Conservation (phyloP, 2,113 vertebrate species). For the Thermophis baileyi region DNA sequence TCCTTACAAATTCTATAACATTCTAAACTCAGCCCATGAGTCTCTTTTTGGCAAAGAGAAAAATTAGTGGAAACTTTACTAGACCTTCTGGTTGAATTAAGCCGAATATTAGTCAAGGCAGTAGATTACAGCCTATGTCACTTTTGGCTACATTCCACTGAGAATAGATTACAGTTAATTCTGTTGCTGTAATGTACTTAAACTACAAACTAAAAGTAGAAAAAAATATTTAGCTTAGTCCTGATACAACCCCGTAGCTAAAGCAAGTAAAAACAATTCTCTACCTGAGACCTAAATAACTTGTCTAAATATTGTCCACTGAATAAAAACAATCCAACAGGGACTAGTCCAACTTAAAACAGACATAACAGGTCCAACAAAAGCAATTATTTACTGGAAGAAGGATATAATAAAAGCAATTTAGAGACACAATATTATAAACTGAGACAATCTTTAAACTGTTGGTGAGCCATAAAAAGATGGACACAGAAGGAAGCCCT, state of each 20-base stretch:
- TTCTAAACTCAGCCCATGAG: not conserved
- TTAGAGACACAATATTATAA: constrained; percentile 56
- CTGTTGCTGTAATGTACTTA: not conserved
- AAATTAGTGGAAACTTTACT: not conserved
- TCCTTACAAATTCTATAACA: not conserved
- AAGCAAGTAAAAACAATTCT: constrained; percentile 41
- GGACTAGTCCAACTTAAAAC: not conserved
- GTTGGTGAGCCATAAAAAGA: constrained; percentile 46
- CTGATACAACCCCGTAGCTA: constrained; percentile 18
- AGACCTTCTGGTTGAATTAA: not conserved
- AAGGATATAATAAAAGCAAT: constrained; percentile 53
- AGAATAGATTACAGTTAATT: not conserved
- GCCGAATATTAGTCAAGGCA: not conserved
- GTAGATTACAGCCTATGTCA: not conserved
- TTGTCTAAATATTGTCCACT: constrained; percentile 39
- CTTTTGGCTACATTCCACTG: not conserved
- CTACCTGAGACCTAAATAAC: constrained; percentile 32
- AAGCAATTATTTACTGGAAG: constrained; percentile 36
- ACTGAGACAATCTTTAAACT: constrained; percentile 40
- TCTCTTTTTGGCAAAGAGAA: not conserved
- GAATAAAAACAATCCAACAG: constrained; percentile 28
- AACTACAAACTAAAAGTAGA: not conserved
- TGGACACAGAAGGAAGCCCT: constrained; percentile 47
- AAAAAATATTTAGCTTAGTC: not conserved
- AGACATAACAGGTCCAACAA: constrained; percentile 44